Evolutionary conservation across 1,140 invertebrate genomes (phyloP), one percentile per base, ranked within the genome.

Genomic region (Chrysomallon squamiferum): DNA sequence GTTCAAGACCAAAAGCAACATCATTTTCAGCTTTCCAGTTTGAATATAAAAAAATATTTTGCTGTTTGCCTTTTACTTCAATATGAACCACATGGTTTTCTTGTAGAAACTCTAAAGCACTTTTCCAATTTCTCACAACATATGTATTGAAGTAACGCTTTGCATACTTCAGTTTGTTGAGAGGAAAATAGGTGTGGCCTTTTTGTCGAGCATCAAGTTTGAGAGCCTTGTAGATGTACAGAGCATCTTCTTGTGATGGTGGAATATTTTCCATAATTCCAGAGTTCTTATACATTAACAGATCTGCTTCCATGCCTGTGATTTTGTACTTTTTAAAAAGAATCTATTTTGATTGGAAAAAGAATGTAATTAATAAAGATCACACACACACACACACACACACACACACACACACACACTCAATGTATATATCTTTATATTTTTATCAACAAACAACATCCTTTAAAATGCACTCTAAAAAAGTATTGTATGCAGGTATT

Each of bases 11-110:
- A 11, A 59, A 27, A 1, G 72, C 69, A n/a, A 74, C 73, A 29
- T 74, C 76, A 32, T 70, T 47, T 59, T 81, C 79, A 15, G 74
- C 74, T 47, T 76, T 60, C 71, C 72, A 81, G 56, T 75, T 68
- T 18, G 66, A 43, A 2, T 69, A 62, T 15, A 79, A 63, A 61
- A 71, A 81, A n/a, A 79, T 61, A 22, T 72, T 69, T 3, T 52
- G 38, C 11, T 65, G 30, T 1, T 58, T 27, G 9, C 65, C 57
- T 22, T 77, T 70, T 0, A 60, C 61, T 41, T 69, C 62, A 13
- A 59, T 65, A 20, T 71, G 66, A 9, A 69, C 72, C 2, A 81
- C 69, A n/a, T 66, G 68, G 35, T 74, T 68, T 3, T 52, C 41
- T 25, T 76, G 65, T 38, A 81, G 66, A 41, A 75, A 79, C 2